These are phyloP conservation scores for Gortyna flavago DNA, from an alignment of 2,888 invertebrate species.

Conservation along the genomic window DNA sequence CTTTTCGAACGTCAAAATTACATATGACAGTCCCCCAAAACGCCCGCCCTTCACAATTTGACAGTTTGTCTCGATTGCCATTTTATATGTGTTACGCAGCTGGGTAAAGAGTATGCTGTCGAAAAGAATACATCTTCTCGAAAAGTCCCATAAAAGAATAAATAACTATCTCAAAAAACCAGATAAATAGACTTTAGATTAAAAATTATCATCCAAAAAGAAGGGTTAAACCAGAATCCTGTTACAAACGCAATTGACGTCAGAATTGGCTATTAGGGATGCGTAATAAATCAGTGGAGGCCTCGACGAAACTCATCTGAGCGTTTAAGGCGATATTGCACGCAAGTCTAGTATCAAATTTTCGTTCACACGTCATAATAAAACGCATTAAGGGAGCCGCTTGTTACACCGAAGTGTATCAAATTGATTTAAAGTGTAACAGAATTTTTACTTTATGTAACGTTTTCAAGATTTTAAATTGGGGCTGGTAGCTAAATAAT, in stretches of 20 bases:
- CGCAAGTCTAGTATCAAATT: slow-evolving; percentile 83
- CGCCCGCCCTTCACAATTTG: too few species aligned
- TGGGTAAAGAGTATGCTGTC: neutral
- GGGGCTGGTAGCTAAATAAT: neutral
- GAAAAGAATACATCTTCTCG: neutral
- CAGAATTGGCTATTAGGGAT: slow-evolving; percentile 79
- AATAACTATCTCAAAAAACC: neutral
- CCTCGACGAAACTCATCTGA: slow-evolving; percentile 76
- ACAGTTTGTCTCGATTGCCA: neutral
- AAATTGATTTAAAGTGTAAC: slow-evolving; percentile 17
- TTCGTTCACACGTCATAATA: slow-evolving; percentile 85
- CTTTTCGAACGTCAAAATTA: too few species aligned
- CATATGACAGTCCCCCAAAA: too few species aligned
- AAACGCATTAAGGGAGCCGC: slow-evolving; percentile 78
- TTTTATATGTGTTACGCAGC: neutral
- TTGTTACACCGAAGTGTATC: slow-evolving; percentile 73
- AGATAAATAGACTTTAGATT: slow-evolving; percentile 12
- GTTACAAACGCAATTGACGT: slow-evolving; percentile 73
- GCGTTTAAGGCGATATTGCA: slow-evolving; percentile 75
- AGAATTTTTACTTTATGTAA: neutral
- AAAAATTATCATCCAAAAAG: slow-evolving; percentile 47
- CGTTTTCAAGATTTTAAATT: neutral
- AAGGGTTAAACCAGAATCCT: slow-evolving; percentile 33
- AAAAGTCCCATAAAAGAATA: neutral
- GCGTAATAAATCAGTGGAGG: slow-evolving; percentile 74